Base-by-base conservation (phyloP, 2,797 vertebrate species). In the Paramormyrops hopkinsi region DNA sequence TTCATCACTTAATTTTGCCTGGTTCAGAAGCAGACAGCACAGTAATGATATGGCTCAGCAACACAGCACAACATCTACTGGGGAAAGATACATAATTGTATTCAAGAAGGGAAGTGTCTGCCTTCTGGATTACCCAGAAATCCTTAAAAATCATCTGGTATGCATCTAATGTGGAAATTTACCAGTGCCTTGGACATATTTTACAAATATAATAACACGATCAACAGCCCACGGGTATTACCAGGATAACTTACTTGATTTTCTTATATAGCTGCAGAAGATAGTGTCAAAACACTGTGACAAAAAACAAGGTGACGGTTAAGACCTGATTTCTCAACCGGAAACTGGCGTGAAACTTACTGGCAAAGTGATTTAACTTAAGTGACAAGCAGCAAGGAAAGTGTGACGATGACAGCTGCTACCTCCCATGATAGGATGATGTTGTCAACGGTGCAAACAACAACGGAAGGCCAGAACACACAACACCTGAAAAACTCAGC, bases 131-230 rank as follows among this genome's bases (percentile, higher is more conserved):
- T 69, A 88, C 59, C 37, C n/a, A 88, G 54, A 88, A 46, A 65
- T 88, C 87, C 41, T 48, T 50, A 88, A 88, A 65, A 46, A 44
- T 65, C 87, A 88, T 62, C 29, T 51, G 87, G 29, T 33, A 51
- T 56, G 56, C 29, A 86, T 33, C 88, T 22, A 44, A 46, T 53
- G 59, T 46, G 48, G 54, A 37, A 65, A 29, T 89, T 33, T 25
- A 37, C 50, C 51, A 37, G 12, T 83, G 41, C 17, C 51, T 82
- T 25, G 17, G 25, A 88, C 65, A 87, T 33, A 87, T 56, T 56
- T 87, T 44, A 87, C 85, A 37, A 87, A 33, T 50, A 51, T 29
- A 5, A 79, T 46, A 82, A 22, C 41, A 46, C 76, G 6, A 82
- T n/a, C 76, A 22, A 82, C 76, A 82, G 17, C 2, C 19, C 22